These are phyloP conservation scores for Tryphoninae sp. DNA, from an alignment of 2,888 invertebrate genomes.

Conservation along the genomic window DNA sequence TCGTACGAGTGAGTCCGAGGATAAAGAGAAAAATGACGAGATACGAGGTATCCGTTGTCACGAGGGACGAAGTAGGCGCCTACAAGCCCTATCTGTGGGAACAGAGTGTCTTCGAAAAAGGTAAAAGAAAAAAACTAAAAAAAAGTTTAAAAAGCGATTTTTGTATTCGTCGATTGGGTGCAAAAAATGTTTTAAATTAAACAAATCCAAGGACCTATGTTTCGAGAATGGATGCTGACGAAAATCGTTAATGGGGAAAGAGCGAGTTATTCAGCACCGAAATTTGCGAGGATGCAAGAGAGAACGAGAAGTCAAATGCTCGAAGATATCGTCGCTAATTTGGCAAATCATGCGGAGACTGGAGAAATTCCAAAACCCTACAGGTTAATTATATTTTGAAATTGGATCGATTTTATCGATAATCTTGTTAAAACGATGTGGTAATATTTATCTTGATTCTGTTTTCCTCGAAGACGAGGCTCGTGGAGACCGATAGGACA, in stretches of 20 bases:
- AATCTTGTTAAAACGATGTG: not conserved
- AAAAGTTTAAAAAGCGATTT: conserved; percentile 1
- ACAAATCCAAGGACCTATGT: conserved; percentile 87
- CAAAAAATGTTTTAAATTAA: not conserved
- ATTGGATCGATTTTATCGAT: not conserved
- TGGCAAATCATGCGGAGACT: conserved; percentile 96
- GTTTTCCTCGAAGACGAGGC: conserved; percentile 82
- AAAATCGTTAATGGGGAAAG: conserved; percentile 97
- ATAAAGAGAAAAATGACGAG: conserved; percentile 93
- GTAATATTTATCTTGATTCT: not conserved
- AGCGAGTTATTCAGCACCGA: conserved; percentile 96
- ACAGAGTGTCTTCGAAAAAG: conserved; percentile 96
- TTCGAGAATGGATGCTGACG: conserved; percentile 95
- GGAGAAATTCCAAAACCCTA: conserved; percentile 98
- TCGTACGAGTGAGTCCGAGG: conserved; percentile 93
- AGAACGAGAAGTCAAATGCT: conserved; percentile 96
- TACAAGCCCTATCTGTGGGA: conserved; percentile 98
- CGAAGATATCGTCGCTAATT: conserved; percentile 95
- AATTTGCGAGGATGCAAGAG: conserved; percentile 97
- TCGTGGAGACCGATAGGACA: conserved; percentile 97
- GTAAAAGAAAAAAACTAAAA: conserved; percentile 62
- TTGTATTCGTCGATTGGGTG: not conserved
- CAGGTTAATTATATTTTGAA: conserved; percentile 79
- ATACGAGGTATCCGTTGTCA: conserved; percentile 96
- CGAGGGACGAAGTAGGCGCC: conserved; percentile 96